Base-by-base conservation (phyloP, 1,140 invertebrate species). In the Brachystomella parvula region DNA sequence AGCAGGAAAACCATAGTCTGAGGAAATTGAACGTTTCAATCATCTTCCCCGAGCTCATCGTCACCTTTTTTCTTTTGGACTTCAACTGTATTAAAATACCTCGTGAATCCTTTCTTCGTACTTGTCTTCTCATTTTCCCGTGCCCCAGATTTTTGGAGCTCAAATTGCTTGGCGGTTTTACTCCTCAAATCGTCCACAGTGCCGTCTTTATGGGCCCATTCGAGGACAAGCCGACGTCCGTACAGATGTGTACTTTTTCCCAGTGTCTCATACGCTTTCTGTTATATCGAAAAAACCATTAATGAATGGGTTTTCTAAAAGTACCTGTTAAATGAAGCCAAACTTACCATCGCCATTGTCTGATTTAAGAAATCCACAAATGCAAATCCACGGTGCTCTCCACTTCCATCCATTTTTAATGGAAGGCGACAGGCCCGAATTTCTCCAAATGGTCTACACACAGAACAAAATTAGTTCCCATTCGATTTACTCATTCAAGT, bases 201-300 rank as follows among this genome's bases (percentile, higher is more conserved):
- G 73, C 93, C 89, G 1, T 79, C 80, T 3, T 87, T 87, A n/a
- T 85, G 82, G 0, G 96, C 95, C 96, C 96, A 99, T 82, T 99
- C 96, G 24, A 99, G 79, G 0, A 97, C 94, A 69, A 99, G 80
- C 47, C 95, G 83, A 72, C 96, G 82, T 2, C 95, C 96, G 77
- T 95, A 98, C 77, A 99, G 88, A 84, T 99, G 96, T 68, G 96
- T 98, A 74, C 94, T 97, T 77, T 94, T 90, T 73, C 87, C 88
- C 0, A 99, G 75, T 0, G 94, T 86, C 70, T 95, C 88, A 80
- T 97, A 96, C 0, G 96, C 95, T 76, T 84, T 84, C 89, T 93
- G 76, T n/a, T n/a, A n/a, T n/a, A n/a, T n/a, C n/a, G n/a, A n/a
- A n/a, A 49, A 82, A 83, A 66, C 24, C 6, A 15, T 24, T 17